Evolutionary conservation across 2,888 invertebrate genomes (phyloP), one percentile per base, ranked within the genome.

Genomic region (Buathra laborator): DNA sequence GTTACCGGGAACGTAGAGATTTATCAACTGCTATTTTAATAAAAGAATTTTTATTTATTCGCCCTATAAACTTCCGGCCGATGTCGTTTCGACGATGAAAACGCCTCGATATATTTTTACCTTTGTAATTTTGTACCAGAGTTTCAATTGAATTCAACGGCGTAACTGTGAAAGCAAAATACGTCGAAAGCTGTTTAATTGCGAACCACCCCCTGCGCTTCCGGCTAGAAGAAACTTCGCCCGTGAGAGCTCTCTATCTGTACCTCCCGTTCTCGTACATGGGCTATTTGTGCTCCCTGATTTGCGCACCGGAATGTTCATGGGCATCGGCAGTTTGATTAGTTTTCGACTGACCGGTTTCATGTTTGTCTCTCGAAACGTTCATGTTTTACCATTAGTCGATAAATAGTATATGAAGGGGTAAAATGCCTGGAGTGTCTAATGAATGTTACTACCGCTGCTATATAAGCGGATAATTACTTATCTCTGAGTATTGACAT

Each of bases 11-110:
- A 72, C 72, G 44, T 37, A 19, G 82, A 81, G 77, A 72, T 78
- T 83, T 72, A 83, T 83, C 78, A 72, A 83, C 67, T 72, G 12
- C 66, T 19, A 56, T 66, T 77, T 80, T 72, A 72, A 66, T 72
- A 74, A 81, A 51, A 62, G 48, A 43, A 24, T 43, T 37, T 48
- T 67, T 16, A 59, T 16, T 46, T 46, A 72, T 78, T 68, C 66
- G 71, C 71, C 59, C 24, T 46, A n/a, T 14, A 7, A 24, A 37
- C 9, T 37, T 59, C 56, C 12, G 10, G 66, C 19, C 46, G 43
- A 66, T 67, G 37, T 44, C 29, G 64, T 59, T 7, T 56, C 44
- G 4, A 14, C 37, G 16, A 24, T 24, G 19, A 59, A 46, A 44
- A 43, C 59, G 44, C n/a, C 5, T 16, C 71, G 71, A 53, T 71